Evolutionary conservation across 2,797 vertebrate genomes (phyloP), one percentile per base, ranked within the genome.

Genomic region (Cetoscarus ocellatus): DNA sequence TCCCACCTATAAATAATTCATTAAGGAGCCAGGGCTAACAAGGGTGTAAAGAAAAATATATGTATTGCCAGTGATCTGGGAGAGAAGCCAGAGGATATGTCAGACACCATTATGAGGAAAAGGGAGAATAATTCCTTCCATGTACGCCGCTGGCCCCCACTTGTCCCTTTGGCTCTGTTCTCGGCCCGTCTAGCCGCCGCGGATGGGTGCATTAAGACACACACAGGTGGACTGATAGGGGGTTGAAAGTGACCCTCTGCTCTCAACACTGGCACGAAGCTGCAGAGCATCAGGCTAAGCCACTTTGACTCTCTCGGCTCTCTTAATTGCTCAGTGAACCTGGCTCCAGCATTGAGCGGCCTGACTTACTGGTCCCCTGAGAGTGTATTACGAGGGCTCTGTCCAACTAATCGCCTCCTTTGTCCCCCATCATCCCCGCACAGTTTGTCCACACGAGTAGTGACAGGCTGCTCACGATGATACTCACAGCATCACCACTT

Each of bases 291-390:
- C 86, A 80, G 86, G 75, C 84, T 88, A 83, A 90, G 79, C 87
- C 83, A 89, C 85, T 87, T 84, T 79, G 84, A 90, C 88, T 87
- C 78, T 67, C 75, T 67, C 61, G 39, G 85, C 77, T 82, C 77
- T 78, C 88, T 90, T 93, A 94, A 93, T 93, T 93, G 90, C 90
- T 89, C 78, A 55, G 83, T 75, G 91, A 92, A 93, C 84, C 88
- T 84, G 85, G 76, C 84, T 75, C 85, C 83, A 72, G 80, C 85
- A 76, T 77, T 58, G 87, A 91, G 87, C 84, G 43, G 73, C 78
- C 86, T 81, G 89, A 91, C 86, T 88, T 86, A 89, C 83, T 64
- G 82, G 68, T 81, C 90, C 86, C 90, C 67, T 1, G 90, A 72
- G 91, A 91, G 81, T 81, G 83, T 80, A 93, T 93, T 91, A 93